A percentile compares a stretch with the other conserved stretches of the same genome.
Evolutionary conservation across 2,797 vertebrate genomes (phyloP).

Genomic region (Hippocampus kuda): DNA sequence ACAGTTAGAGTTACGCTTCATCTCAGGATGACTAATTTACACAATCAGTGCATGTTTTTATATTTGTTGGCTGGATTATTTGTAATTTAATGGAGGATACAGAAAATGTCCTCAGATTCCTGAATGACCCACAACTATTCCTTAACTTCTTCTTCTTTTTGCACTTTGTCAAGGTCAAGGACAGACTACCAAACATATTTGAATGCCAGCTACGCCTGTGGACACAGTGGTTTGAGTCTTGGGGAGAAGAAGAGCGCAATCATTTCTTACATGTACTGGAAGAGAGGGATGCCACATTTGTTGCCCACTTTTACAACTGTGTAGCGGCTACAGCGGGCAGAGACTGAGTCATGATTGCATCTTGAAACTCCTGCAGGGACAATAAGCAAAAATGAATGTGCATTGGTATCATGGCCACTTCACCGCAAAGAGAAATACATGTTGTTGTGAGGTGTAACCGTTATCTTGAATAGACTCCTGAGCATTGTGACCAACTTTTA

Average conservation of each 20-base stretch:
- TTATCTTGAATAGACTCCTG: not conserved
- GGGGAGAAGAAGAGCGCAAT: slow-evolving; percentile 82
- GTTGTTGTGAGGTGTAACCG: not conserved
- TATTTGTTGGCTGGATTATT: not conserved
- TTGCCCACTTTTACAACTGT: slow-evolving; percentile 72
- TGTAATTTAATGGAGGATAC: not conserved
- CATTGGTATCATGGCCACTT: not conserved
- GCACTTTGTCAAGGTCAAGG: slow-evolving; percentile 58
- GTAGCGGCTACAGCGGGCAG: slow-evolving; percentile 74
- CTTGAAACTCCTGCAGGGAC: not conserved
- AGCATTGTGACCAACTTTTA: not conserved
- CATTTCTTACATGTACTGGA: slow-evolving; percentile 76
- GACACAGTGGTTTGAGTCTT: slow-evolving; percentile 88
- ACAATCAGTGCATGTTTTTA: not conserved
- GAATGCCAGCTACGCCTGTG: slow-evolving; percentile 86
- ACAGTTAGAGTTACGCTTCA: not conserved
- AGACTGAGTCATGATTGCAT: slow-evolving; percentile 48
- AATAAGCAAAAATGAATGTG: not conserved
- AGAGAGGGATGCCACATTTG: slow-evolving; percentile 69
- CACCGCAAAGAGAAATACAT: not conserved
- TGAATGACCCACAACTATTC: not conserved
- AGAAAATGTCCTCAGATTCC: not conserved
- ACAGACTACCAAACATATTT: slow-evolving; percentile 77
- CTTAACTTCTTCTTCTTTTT: not conserved
- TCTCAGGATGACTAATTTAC: not conserved